phyloP scores from a whole-genome alignment of 2,113 vertebrate genomes.

The Crotophaga sulcirostris region DNA sequence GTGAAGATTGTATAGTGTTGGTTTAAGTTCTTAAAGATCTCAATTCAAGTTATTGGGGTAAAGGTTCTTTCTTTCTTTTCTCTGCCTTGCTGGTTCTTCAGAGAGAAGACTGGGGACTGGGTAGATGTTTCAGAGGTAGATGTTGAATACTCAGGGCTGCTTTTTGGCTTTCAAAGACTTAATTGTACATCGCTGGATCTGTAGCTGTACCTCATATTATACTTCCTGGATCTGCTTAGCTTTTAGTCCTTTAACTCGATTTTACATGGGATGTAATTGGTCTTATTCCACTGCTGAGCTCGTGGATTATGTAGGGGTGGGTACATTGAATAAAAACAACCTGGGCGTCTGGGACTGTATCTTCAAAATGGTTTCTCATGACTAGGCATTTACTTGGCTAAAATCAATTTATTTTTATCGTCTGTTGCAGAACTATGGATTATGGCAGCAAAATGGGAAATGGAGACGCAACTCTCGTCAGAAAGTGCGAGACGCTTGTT shows the following conservation, averaged over 20 bases:
- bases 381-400: neutral
- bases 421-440: slow-evolving; percentile 88
- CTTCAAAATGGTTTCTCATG: neutral
- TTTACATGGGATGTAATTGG: neutral
- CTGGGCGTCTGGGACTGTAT: neutral
- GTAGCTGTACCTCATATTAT: neutral
- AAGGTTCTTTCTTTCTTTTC: neutral
- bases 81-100: neutral
- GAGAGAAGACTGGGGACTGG: neutral
- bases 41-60: neutral
- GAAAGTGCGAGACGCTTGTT: slow-evolving; percentile 94
- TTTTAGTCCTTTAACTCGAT: neutral
- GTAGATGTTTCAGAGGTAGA: neutral
- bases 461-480: slow-evolving; percentile 91
- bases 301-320: neutral
- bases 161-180: neutral
- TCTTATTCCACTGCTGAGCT: neutral
- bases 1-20: neutral
- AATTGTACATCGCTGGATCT: neutral
- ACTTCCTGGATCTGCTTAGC: neutral
- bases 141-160: neutral
- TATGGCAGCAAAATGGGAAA: slow-evolving; percentile 96
- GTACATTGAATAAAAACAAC: neutral
- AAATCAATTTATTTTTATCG: neutral
- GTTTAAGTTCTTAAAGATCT: neutral